Evolutionary conservation across 2,113 vertebrate genomes (phyloP).

Genomic region (Campylorhamphus procurvoides): DNA sequence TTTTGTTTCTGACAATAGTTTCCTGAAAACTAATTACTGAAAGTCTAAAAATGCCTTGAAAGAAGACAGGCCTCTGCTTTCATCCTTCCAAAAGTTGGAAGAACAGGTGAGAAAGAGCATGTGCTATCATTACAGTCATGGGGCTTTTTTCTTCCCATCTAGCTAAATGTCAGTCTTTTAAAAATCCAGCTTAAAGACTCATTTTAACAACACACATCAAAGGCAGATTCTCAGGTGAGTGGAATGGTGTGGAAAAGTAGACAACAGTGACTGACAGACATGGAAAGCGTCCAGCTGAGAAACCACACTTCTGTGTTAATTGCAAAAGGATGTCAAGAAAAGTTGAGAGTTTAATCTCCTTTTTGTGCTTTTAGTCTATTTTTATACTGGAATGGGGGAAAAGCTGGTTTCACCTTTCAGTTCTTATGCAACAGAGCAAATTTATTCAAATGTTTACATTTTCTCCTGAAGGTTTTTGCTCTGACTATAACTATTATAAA

Average conservation of each 20-base stretch:
- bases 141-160: neutral
- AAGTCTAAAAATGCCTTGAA: neutral
- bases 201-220: neutral
- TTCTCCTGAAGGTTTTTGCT: slow-evolving; percentile 14
- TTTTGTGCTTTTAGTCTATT: neutral
- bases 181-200: neutral
- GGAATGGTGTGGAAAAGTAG: neutral
- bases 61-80: neutral
- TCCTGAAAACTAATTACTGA: neutral
- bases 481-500: neutral
- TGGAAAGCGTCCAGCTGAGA: neutral
- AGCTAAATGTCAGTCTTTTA: neutral
- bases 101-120: neutral
- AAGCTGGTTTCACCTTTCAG: slow-evolving; percentile 16
- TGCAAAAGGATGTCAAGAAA: neutral
- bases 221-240: neutral
- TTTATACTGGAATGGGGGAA: neutral
- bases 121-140: neutral
- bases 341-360: neutral
- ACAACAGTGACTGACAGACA: neutral
- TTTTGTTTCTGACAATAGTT: neutral
- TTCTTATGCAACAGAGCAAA: slow-evolving; percentile 3
- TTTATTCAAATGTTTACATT: slow-evolving; percentile 45
- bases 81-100: neutral
- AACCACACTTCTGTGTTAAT: neutral